These are phyloP conservation scores for Leucophenga montana DNA, from an alignment of 2,888 invertebrate genomes.

Conservation along the genomic window DNA sequence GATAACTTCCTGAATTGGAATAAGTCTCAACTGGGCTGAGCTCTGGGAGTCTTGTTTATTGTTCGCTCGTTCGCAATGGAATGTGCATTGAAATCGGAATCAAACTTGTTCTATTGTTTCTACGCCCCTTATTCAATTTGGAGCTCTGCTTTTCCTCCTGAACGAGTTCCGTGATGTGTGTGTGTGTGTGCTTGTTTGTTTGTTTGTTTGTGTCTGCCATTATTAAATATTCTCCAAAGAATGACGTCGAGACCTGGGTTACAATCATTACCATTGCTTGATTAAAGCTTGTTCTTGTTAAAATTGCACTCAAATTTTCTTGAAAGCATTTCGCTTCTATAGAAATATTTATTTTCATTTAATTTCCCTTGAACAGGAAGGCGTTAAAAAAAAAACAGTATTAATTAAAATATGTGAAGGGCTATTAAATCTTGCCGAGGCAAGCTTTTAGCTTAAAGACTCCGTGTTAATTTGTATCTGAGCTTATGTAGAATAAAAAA, in stretches of 20 bases:
- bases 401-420: too few relatives aligned
- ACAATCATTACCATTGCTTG: too few relatives aligned
- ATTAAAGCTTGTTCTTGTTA: too few relatives aligned
- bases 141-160: constrained; percentile 1
- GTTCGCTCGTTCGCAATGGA: constrained; percentile 35
- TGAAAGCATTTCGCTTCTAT: too few relatives aligned
- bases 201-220: constrained; percentile 38
- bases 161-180: constrained; percentile 43
- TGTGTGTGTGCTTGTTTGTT: constrained; percentile 38
- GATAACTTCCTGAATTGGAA: background rate
- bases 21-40: background rate
- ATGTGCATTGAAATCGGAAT: constrained; percentile 42
- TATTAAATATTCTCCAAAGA: constrained; percentile 51
- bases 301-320: too few relatives aligned
- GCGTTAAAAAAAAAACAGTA: too few relatives aligned
- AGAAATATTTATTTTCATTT: too few relatives aligned
- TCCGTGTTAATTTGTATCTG: too few relatives aligned
- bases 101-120: constrained; percentile 49
- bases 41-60: constrained; percentile 23
- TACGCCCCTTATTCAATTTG: constrained; percentile 28
- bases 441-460: too few relatives aligned
- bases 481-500: constrained; percentile 31
- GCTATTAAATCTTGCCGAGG: too few relatives aligned
- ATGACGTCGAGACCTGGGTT: too few relatives aligned
- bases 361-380: too few relatives aligned